Base-by-base conservation (phyloP, 2,797 vertebrate genomes). In the Gila robusta region DNA sequence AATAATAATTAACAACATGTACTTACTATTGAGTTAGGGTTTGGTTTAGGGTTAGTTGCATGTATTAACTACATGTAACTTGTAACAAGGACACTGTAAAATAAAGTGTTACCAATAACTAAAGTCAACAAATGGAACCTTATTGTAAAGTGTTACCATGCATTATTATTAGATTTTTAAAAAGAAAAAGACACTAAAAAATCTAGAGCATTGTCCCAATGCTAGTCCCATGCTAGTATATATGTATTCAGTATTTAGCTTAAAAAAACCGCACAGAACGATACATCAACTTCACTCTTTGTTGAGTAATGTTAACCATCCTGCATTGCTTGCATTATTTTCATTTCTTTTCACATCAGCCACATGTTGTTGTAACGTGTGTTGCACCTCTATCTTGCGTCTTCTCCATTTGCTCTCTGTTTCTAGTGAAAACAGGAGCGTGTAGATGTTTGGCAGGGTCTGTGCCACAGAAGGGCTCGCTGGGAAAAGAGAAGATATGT, bases 371-470 rank as follows among this genome's bases (percentile, higher is more conserved):
- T 23, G 2, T 67, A 88, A 56, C 47, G 69, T 84, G 49, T 86
- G 71, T 47, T 71, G 70, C 32, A 76, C 23, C 19, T 49, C 37
- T 78, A 9, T 88, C 28, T 47, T 47, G 8, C 21, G 4, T 67
- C 39, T 79, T 14, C 66, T 32, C 59, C 67, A 82, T 6, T 84
- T 74, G 35, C 49, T 21, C 73, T 82, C 88, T 52, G 67, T 37
- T 44, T 89, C 86, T 70, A 87, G 80, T 35, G 69, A 82, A 52
- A 85, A 76, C 71, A 83, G 69, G 19, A 89, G 41, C 2, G 66
- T 14, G 62, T 70, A 81, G 17, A 44, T 79, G 26, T 62, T 39
- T 7, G 67, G 76, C 23, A 47, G 52, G 17, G 54, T 44, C 69
- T 26, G 32, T 23, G 62, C 17, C 32, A n/a, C 49, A 4, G 54